phyloP scores from a whole-genome alignment of 2,888 invertebrate species.

The Drosophila melanosoma region DNA sequence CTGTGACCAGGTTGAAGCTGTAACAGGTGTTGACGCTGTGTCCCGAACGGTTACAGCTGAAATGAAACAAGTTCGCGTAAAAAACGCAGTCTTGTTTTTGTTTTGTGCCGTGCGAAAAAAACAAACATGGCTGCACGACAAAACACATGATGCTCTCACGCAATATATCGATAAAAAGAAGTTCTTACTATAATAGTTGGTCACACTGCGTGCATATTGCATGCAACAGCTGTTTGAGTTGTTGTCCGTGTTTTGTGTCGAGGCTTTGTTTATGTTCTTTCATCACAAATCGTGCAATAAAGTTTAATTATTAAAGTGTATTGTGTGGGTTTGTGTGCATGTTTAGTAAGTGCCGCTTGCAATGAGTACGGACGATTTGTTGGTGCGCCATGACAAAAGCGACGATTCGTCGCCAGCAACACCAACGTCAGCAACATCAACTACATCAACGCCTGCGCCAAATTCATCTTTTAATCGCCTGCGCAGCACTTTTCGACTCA shows the following conservation, averaged over 20 bases:
- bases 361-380: conserved; percentile 82
- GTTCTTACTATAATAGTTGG: background rate
- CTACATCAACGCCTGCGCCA: conserved; percentile 43
- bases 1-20: conserved; percentile 18
- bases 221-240: conserved; percentile 58
- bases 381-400: conserved; percentile 82
- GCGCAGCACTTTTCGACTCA: conserved; percentile 83
- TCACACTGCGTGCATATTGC: conserved; percentile 9
- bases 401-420: conserved; percentile 73
- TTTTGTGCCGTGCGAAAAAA: conserved; percentile 65
- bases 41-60: conserved; percentile 41
- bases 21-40: conserved; percentile 22
- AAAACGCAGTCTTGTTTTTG: conserved; percentile 57
- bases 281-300: conserved; percentile 14
- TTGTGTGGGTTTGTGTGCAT: conserved; percentile 2
- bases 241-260: conserved; percentile 24
- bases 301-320: conserved; percentile 7
- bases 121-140: conserved; percentile 49
- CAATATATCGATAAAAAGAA: conserved; percentile 36
- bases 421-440: conserved; percentile 25
- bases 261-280: conserved; percentile 52
- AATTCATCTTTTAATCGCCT: conserved; percentile 81
- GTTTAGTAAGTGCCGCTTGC: conserved; percentile 18
- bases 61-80: conserved; percentile 46
- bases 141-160: conserved; percentile 43